phyloP scores from a whole-genome alignment of 2,113 vertebrate species.

The Psittacara wagleri region DNA sequence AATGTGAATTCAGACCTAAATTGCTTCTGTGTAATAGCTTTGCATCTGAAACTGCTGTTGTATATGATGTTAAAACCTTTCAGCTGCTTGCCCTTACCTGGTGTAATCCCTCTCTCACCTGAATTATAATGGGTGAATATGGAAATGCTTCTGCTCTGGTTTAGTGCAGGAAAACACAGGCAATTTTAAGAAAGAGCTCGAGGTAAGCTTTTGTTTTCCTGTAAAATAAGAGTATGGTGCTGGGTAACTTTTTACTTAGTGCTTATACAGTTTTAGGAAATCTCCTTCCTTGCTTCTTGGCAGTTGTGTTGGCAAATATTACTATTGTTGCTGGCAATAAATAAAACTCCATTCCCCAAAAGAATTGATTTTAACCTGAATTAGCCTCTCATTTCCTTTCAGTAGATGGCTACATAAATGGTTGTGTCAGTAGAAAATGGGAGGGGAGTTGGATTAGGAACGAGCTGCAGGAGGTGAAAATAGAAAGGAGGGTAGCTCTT shows the following conservation, averaged over 20 bases:
- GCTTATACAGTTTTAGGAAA: background rate
- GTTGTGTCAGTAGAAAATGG: background rate
- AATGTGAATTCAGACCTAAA: background rate
- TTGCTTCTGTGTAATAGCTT: background rate
- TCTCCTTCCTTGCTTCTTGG: background rate
- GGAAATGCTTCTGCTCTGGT: background rate
- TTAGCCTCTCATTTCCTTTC: background rate
- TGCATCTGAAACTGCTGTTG: background rate
- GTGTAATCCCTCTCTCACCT: background rate
- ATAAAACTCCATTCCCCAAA: background rate
- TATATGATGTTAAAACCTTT: background rate
- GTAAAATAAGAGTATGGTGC: background rate
- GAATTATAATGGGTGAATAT: background rate
- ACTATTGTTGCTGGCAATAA: background rate
- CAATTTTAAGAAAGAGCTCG: background rate
- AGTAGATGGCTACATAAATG: background rate
- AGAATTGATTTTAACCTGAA: background rate
- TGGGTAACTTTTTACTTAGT: background rate
- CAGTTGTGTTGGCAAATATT: background rate
- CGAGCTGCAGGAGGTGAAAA: background rate
- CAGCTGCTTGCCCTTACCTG: background rate
- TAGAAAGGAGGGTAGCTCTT: background rate
- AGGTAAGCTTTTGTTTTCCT: background rate
- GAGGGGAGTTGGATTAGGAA: background rate
- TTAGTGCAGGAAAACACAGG: background rate